phyloP scores from a whole-genome alignment of 2,113 vertebrate species.

The Apteryx mantelli region DNA sequence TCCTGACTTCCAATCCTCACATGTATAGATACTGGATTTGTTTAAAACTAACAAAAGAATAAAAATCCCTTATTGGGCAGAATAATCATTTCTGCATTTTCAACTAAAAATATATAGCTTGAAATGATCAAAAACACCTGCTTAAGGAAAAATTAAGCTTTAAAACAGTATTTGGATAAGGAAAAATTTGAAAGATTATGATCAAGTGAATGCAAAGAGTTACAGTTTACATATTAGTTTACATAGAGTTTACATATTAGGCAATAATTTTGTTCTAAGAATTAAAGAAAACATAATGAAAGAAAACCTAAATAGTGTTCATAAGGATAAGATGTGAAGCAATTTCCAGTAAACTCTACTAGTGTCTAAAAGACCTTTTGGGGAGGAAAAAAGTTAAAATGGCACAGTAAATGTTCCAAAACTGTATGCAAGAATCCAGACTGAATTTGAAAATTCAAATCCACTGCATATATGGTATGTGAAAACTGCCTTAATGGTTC shows the following conservation, averaged over 20 bases:
- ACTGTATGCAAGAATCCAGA: neutral
- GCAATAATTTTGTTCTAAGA: neutral
- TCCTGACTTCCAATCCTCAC: neutral
- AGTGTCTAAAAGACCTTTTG: neutral
- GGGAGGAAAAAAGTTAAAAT: neutral
- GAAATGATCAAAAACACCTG: neutral
- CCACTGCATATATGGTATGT: neutral
- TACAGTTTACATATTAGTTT: neutral
- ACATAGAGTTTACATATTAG: neutral
- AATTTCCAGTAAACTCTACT: neutral
- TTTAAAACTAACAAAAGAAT: neutral
- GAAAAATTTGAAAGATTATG: neutral
- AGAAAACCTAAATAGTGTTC: neutral
- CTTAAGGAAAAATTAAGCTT: neutral
- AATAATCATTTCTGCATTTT: neutral
- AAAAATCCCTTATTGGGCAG: neutral
- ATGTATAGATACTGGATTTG: neutral
- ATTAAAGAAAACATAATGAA: neutral
- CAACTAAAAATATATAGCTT: neutral
- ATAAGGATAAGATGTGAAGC: neutral
- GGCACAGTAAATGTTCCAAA: neutral
- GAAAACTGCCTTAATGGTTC: neutral
- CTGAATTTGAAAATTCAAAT: constrained; percentile 13
- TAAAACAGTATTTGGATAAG: neutral
- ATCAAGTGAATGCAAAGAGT: neutral